phyloP scores from a whole-genome alignment of 2,113 vertebrate genomes.

The Nycticebus coucang region DNA sequence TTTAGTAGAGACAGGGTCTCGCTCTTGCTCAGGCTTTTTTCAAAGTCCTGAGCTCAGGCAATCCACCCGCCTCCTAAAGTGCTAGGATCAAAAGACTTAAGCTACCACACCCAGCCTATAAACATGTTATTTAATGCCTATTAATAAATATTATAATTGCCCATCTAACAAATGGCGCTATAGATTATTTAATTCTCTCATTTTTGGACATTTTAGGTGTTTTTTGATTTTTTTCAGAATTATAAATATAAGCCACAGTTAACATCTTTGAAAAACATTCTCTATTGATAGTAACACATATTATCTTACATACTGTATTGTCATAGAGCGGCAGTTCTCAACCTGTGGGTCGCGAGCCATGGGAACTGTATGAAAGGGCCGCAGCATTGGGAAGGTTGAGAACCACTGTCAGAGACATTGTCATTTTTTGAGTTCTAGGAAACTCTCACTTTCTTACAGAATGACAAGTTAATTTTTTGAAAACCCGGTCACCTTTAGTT shows the following conservation, averaged over 20 bases:
- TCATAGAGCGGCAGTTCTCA: background rate
- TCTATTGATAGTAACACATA: background rate
- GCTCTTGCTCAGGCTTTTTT: no score
- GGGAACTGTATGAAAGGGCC: no score
- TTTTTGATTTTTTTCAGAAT: conserved; percentile 7
- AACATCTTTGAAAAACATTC: background rate
- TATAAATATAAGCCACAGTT: background rate
- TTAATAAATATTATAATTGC: background rate
- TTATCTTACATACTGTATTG: background rate
- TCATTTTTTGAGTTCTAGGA: background rate
- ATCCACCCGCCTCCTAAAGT: no score
- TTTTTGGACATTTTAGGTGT: background rate
- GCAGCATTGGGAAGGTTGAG: no score
- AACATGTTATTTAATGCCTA: background rate
- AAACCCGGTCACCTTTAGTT: background rate
- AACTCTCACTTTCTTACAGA: background rate
- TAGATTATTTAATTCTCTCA: background rate
- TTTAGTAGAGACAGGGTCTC: no score
- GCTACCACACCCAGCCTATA: background rate
- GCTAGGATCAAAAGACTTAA: no score
- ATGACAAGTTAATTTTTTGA: background rate
- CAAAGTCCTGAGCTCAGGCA: no score
- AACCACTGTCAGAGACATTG: background rate
- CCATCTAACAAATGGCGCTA: background rate
- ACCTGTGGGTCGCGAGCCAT: no score